Evolutionary conservation across 2,888 invertebrate species (phyloP), one percentile per base, ranked within the genome.

Genomic region (Leptinotarsa juncta): DNA sequence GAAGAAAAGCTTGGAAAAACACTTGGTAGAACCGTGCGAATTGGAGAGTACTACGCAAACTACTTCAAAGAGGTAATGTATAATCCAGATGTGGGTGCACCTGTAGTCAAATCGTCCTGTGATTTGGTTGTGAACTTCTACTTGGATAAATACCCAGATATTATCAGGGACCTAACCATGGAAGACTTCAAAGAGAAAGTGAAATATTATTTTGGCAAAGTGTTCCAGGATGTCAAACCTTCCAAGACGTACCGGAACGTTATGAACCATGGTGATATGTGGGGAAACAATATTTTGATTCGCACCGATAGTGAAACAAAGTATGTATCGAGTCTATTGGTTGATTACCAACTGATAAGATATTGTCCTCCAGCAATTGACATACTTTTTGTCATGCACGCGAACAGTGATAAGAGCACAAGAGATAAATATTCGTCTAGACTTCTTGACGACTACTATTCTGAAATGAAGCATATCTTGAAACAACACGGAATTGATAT

Each of bases 281-380:
- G 84, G 82, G 73, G 76, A 14, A 81, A 81, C 70, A 86, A 87
- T 77, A 75, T 84, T 12, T 82, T 84, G 53, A 78, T 81, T 49
- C 65, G 62, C 32, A 62, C 70, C 14, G 68, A 26, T 23, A 23
- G 72, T 51, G 73, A 74, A 26, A 71, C 12, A 23, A 18, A 42
- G 0, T 14, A 7, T 23, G 23, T 32, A 49, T 23, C 55, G n/a
- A 51, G 72, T 57, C 82, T 81, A 68, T 76, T 86, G 32, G 75
- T 86, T 10, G 85, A 86, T 79, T 86, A 80, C 74, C 85, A 86
- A 79, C 74, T 80, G 3, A 79, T 81, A n/a, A 75, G 84, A 55
- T 93, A 91, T 83, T 91, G 91, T 20, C 92, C 93, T 0, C 91
- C 92, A 0, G 90, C 91, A 26, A 88, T 92, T 51, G 94, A 94